Evolutionary conservation across 2,113 vertebrate genomes (phyloP), one percentile per base, ranked within the genome.

Genomic region (Orcinus orca): DNA sequence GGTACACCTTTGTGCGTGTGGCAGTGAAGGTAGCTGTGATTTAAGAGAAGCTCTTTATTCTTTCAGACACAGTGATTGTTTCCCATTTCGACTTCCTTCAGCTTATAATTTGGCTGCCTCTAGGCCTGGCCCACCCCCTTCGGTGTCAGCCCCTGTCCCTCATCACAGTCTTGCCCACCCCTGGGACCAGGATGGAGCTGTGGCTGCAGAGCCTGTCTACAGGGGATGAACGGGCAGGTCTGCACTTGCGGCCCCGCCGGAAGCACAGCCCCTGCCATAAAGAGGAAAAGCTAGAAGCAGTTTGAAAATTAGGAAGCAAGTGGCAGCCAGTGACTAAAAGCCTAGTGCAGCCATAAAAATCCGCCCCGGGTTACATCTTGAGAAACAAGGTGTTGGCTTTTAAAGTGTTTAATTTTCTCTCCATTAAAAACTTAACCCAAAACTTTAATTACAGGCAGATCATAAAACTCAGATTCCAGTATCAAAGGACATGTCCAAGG

Each of bases 361-460:
- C 88, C 63, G 90, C 92, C 97, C 33, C 1, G 1, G 95, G 92
- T 63, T 55, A 81, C 12, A 14, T 96, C 94, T 93, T 76, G 76
- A 93, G 90, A 95, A 90, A 82, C 92, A 94, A 97, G 92, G 90
- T 77, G 94, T 97, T 95, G 76, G 26, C 76, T 97, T 92, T 96
- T 71, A 89, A 87, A 63, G 44, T 17, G 63, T 86, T 97, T 92
- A 38, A 68, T 95, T 96, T 96, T 97, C 92, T 96, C 41, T 85
- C 53, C 55, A 36, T 88, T 68, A 85, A 84, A 97, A 96, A 68
- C 44, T 65, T 55, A 80, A 76, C 82, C 36, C 8, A 68, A 95
- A 96, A 92, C 77, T 86, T 93, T 92, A 90, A 97, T 96, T 94
- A 81, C 10, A 58, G 90, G 65, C 58, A 70, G 62, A 84, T 93